A percentile compares a stretch with the other conserved stretches of the same genome.
Evolutionary conservation across 2,888 invertebrate species (phyloP).

Genomic region (Parascotia fuliginaria): DNA sequence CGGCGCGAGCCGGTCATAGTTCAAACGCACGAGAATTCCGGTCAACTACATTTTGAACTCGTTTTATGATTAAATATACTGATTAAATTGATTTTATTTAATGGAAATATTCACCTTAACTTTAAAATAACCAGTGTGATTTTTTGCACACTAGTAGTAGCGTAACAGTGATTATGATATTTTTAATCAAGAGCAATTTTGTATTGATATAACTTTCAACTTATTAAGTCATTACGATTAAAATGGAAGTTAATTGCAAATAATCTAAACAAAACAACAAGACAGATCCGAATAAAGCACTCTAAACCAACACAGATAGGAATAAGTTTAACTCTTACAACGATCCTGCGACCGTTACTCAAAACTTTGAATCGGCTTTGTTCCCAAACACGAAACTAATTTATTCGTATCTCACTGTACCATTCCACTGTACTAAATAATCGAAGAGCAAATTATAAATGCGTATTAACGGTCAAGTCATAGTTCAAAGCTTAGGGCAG

Average conservation of each 20-base stretch:
- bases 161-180: too few relatives aligned
- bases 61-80: too few relatives aligned
- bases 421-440: conserved; percentile 80
- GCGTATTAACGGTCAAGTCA: conserved; percentile 86
- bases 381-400: conserved; percentile 84
- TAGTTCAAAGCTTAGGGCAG: conserved; percentile 86
- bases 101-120: conserved; percentile 14
- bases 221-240: conserved; percentile 5
- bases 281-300: conserved; percentile 64
- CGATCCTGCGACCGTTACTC: conserved; percentile 81
- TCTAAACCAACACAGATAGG: conserved; percentile 60
- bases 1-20: conserved; percentile 49
- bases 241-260: conserved; percentile 55
- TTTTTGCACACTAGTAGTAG: too few relatives aligned
- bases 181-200: too few relatives aligned
- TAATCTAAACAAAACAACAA: conserved; percentile 64
- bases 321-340: conserved; percentile 76
- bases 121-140: too few relatives aligned
- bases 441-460: conserved; percentile 85
- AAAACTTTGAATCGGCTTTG: conserved; percentile 80
- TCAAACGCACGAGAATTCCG: conserved; percentile 46
- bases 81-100: conserved; percentile 22
- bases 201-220: too few relatives aligned
- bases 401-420: conserved; percentile 80
- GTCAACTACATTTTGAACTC: conserved; percentile 35